These are phyloP conservation scores for Urocynchramus pylzowi DNA, from an alignment of 2,113 vertebrate genomes.

Conservation along the genomic window DNA sequence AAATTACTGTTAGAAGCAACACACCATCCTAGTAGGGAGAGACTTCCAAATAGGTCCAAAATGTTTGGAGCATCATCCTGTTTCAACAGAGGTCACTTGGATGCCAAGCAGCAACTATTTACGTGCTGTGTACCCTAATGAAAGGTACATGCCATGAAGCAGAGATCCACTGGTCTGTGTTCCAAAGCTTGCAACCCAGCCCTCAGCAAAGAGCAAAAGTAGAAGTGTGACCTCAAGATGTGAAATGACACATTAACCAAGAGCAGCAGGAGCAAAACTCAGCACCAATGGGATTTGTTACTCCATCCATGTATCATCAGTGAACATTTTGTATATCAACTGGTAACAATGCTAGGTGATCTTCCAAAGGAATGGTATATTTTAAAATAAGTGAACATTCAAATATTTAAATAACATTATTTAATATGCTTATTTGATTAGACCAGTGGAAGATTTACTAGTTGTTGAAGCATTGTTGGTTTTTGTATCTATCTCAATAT, in stretches of 20 bases:
- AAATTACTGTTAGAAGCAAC: conserved; percentile 70
- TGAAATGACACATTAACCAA: conserved; percentile 64
- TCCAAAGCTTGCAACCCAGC: conserved; percentile 74
- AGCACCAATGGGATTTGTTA: conserved; percentile 69
- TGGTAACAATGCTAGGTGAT: conserved; percentile 77
- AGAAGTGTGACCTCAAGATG: conserved; percentile 69
- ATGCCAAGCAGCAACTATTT: conserved; percentile 78
- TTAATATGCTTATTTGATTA: not conserved
- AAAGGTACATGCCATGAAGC: conserved; percentile 69
- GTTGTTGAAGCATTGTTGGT: not conserved
- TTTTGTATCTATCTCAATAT: not conserved
- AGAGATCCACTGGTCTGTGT: conserved; percentile 63
- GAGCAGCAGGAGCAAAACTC: conserved; percentile 66
- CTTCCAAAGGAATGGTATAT: conserved; percentile 77
- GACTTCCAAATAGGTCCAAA: conserved; percentile 70
- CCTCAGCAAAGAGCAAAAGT: conserved; percentile 72
- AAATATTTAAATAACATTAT: not conserved
- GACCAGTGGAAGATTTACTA: not conserved
- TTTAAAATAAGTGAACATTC: not conserved
- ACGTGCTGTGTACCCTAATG: conserved; percentile 77
- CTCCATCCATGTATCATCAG: conserved; percentile 66
- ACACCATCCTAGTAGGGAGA: conserved; percentile 68
- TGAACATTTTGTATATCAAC: conserved; percentile 75
- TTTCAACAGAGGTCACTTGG: conserved; percentile 79
- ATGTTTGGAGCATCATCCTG: conserved; percentile 73